These are phyloP conservation scores for Macrotrachela quadricornifera DNA, from an alignment of 1,140 invertebrate genomes.

Conservation along the genomic window DNA sequence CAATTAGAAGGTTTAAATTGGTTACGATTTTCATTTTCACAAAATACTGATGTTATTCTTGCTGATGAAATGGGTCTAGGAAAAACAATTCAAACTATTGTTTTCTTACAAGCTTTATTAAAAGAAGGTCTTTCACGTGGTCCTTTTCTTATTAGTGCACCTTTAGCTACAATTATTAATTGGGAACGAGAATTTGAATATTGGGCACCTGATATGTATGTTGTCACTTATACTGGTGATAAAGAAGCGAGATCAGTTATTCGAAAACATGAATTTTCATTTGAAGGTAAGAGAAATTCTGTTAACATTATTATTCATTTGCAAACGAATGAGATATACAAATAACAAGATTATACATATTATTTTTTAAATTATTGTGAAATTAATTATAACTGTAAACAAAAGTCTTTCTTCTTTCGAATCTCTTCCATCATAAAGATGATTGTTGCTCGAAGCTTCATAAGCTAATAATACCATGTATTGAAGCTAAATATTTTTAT, in stretches of 20 bases:
- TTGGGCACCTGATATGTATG: slow-evolving; percentile 99
- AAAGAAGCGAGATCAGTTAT: slow-evolving; percentile 71
- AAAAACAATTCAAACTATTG: slow-evolving; percentile 96
- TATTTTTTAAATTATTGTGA: too few relatives aligned
- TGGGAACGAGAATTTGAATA: slow-evolving; percentile 99
- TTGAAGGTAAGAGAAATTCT: slow-evolving; percentile 50
- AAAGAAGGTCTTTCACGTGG: slow-evolving; percentile 89
- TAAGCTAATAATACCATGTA: too few relatives aligned
- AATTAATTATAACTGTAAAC: too few relatives aligned
- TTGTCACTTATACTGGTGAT: slow-evolving; percentile 93
- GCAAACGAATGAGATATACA: too few relatives aligned
- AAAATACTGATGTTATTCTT: slow-evolving; percentile 87
- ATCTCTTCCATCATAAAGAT: too few relatives aligned
- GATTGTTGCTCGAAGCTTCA: too few relatives aligned
- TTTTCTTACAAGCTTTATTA: slow-evolving; percentile 88
- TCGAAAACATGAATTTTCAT: slow-evolving; percentile 77
- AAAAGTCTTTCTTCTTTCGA: too few relatives aligned
- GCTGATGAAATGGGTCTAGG: slow-evolving; percentile 99
- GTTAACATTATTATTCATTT: too few relatives aligned
- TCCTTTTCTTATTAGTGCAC: slow-evolving; percentile 85
- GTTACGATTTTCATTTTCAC: slow-evolving; percentile 82
- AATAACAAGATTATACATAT: too few relatives aligned
- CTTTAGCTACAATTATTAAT: slow-evolving; percentile 93
- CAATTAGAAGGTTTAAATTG: slow-evolving; percentile 66
- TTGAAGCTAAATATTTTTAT: too few relatives aligned